Evolutionary conservation across 2,113 vertebrate species (phyloP).

Genomic region (Tetraodon nigroviridis): DNA sequence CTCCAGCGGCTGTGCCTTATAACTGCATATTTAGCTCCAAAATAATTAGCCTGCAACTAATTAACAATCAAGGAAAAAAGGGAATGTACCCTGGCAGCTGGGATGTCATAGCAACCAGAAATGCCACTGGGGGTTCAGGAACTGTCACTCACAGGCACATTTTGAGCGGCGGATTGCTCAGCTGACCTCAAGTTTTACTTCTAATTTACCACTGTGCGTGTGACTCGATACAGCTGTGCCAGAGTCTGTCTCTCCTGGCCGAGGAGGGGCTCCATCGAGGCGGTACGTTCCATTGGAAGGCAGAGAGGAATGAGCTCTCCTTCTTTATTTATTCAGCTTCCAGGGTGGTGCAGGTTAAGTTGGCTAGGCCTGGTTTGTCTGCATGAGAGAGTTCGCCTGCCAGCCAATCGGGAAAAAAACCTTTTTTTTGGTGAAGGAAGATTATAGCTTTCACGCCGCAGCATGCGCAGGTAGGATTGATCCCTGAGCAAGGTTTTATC

Average conservation of each 20-base stretch:
- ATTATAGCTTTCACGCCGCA: constrained; percentile 14
- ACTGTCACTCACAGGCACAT: constrained; percentile 2
- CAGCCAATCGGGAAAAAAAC: constrained; percentile 25
- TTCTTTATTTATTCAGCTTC: constrained; percentile 56
- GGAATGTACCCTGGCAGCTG: constrained; percentile 3
- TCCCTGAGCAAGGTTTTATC: background rate
- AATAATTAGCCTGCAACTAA: background rate
- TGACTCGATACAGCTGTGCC: constrained; percentile 35
- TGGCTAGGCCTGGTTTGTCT: constrained; percentile 45
- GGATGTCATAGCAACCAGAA: constrained; percentile 39
- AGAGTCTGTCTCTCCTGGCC: constrained; percentile 38
- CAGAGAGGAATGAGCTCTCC: constrained; percentile 22
- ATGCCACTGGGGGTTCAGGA: constrained; percentile 9
- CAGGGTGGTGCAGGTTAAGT: constrained; percentile 43
- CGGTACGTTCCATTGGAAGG: constrained; percentile 25
- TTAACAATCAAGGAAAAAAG: constrained; percentile 6
- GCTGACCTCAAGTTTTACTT: constrained; percentile 20
- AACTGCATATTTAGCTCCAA: constrained; percentile 13
- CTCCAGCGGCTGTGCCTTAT: constrained; percentile 1
- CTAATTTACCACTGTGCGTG: constrained; percentile 42
- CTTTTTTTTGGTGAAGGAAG: constrained; percentile 24
- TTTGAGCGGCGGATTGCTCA: constrained; percentile 24
- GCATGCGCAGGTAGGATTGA: background rate
- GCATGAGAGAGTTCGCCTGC: constrained; percentile 35
- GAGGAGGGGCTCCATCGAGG: constrained; percentile 22